These are phyloP conservation scores for Zophobas atratus DNA, from an alignment of 1,140 invertebrate species.

Conservation along the genomic window DNA sequence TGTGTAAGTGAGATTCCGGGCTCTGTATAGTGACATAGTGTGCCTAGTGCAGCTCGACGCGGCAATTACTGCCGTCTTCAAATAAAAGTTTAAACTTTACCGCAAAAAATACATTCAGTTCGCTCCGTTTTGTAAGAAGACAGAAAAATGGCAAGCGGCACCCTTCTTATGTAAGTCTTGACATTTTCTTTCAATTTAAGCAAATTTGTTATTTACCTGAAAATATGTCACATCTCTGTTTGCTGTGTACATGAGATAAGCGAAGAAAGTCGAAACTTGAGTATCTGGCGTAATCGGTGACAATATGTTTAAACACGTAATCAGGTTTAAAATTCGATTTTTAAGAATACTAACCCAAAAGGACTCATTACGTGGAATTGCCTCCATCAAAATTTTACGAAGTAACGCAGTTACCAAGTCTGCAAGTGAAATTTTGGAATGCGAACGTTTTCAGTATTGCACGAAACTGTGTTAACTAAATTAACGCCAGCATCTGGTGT, in stretches of 20 bases:
- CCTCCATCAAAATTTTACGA: too few relatives aligned
- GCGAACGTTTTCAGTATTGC: not conserved
- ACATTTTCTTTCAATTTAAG: slow-evolving; percentile 9
- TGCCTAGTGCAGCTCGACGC: slow-evolving; percentile 44
- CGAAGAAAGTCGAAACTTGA: slow-evolving; percentile 33
- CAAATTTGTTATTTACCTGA: not conserved
- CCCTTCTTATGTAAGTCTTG: slow-evolving; percentile 38
- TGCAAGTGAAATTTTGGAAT: not conserved
- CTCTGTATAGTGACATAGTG: slow-evolving; percentile 46
- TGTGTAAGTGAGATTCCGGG: slow-evolving; percentile 46
- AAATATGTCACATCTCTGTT: not conserved
- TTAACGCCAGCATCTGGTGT: not conserved
- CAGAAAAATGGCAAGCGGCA: slow-evolving; percentile 35
- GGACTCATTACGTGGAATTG: too few relatives aligned
- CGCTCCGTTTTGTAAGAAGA: slow-evolving; percentile 15
- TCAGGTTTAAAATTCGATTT: not conserved
- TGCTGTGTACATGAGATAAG: not conserved
- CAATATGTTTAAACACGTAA: slow-evolving; percentile 41
- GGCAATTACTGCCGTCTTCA: slow-evolving; percentile 44
- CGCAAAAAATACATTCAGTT: not conserved
- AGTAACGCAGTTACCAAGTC: not conserved
- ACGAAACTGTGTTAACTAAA: not conserved
- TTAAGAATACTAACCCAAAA: too few relatives aligned
- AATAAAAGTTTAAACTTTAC: slow-evolving; percentile 11
- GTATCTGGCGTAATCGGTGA: slow-evolving; percentile 2